phyloP scores from a whole-genome alignment of 2,888 invertebrate genomes.

The Heteropelma amictum region DNA sequence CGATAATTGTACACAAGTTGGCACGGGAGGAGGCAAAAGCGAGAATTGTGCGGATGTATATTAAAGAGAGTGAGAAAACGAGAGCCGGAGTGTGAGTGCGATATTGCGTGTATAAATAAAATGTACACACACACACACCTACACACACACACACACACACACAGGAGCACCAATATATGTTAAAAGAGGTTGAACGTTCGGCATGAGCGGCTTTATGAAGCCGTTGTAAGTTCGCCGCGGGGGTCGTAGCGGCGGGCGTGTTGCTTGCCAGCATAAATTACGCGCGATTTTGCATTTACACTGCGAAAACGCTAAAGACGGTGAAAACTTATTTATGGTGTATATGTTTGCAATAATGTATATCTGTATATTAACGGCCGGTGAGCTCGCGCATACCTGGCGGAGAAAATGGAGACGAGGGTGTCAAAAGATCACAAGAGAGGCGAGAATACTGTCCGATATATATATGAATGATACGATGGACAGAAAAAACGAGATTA shows the following conservation, averaged over 20 bases:
- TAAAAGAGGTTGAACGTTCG: constrained; percentile 50
- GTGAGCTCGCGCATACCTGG: not conserved
- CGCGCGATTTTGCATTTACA: constrained; percentile 73
- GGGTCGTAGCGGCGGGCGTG: constrained; percentile 72
- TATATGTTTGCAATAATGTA: constrained; percentile 35
- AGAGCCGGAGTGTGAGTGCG: constrained; percentile 43
- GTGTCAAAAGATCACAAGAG: constrained; percentile 15
- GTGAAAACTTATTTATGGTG: constrained; percentile 59
- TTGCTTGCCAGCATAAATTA: constrained; percentile 76
- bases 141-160: not conserved
- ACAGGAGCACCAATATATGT: not conserved
- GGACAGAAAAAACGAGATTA: not conserved
- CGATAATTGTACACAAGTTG: constrained; percentile 57
- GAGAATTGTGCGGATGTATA: constrained; percentile 37
- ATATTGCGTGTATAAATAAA: constrained; percentile 26
- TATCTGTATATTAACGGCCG: constrained; percentile 23
- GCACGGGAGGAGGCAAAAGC: constrained; percentile 47
- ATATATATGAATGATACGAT: not conserved
- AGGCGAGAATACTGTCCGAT: constrained; percentile 6
- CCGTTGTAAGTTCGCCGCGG: constrained; percentile 74
- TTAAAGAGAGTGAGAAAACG: constrained; percentile 51
- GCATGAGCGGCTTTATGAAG: constrained; percentile 71
- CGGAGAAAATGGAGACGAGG: not conserved
- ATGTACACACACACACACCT: not conserved
- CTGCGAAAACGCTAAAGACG: constrained; percentile 69